Conservation (phyloP, 2,888 invertebrate genomes). For the Limenitis arthemis region DNA sequence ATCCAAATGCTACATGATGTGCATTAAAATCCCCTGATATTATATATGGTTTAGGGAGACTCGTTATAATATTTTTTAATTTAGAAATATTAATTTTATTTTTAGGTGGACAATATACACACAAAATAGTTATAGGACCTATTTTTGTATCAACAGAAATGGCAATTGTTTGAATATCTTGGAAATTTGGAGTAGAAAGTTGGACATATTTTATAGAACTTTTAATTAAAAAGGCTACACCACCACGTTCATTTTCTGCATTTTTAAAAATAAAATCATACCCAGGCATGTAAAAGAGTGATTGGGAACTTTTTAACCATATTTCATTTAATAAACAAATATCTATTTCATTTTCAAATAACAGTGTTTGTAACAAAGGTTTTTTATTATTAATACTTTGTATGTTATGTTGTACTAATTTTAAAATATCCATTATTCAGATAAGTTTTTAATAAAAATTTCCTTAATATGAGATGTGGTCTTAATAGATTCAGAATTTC, state of each 20-base stretch:
- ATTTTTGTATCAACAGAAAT: neutral
- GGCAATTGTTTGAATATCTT: constrained; percentile 9
- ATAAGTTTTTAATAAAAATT: no score
- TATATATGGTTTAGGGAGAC: constrained; percentile 7
- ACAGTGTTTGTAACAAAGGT: no score
- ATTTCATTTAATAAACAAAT: no score
- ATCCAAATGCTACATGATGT: constrained; percentile 23
- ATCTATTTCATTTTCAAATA: no score
- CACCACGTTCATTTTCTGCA: constrained; percentile 6
- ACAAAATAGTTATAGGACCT: constrained; percentile 5
- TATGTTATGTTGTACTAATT: no score
- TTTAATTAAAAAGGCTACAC: constrained; percentile 10
- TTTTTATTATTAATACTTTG: no score
- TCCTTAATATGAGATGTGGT: no score
- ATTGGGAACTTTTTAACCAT: neutral
- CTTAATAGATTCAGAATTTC: no score
- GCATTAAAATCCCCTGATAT: constrained; percentile 20
- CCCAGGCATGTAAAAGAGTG: neutral
- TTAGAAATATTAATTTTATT: neutral
- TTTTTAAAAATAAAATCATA: neutral
- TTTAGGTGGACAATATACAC: constrained; percentile 17
- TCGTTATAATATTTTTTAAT: neutral
- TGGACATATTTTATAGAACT: constrained; percentile 1
- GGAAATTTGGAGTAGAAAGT: constrained; percentile 6
- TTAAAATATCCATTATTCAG: no score